Conservation (phyloP, 2,797 vertebrate genomes). For the Pseudochaenichthys georgianus region DNA sequence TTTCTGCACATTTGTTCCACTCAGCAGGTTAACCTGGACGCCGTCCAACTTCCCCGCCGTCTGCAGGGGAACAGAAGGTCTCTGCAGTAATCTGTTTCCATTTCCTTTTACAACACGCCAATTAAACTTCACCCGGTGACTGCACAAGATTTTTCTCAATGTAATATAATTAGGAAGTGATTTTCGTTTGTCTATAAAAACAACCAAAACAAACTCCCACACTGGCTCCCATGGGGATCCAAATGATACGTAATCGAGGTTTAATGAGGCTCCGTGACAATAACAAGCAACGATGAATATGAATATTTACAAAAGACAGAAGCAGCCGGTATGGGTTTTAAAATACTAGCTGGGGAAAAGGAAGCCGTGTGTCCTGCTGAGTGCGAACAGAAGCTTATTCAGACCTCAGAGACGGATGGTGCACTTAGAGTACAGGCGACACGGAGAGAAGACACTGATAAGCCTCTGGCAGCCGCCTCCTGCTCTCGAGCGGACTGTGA, state of each 20-base stretch:
- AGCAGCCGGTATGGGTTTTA: slow-evolving; percentile 35
- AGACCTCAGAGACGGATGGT: slow-evolving; percentile 71
- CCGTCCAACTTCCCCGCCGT: slow-evolving; percentile 71
- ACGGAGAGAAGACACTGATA: slow-evolving; percentile 67
- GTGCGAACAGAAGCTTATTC: slow-evolving; percentile 55
- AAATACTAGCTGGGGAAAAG: slow-evolving; percentile 39
- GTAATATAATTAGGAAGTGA: slow-evolving; percentile 65
- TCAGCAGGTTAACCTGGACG: slow-evolving; percentile 76
- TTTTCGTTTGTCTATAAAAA: slow-evolving; percentile 65
- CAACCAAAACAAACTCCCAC: slow-evolving; percentile 31
- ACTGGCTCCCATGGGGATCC: slow-evolving; percentile 50
- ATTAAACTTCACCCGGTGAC: slow-evolving; percentile 75
- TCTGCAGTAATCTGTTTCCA: slow-evolving; percentile 71
- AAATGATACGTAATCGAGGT: slow-evolving; percentile 74
- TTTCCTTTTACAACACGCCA: slow-evolving; percentile 72
- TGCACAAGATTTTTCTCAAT: slow-evolving; percentile 72
- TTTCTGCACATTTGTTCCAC: slow-evolving; percentile 61
- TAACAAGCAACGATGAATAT: slow-evolving; percentile 68
- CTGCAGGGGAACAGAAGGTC: slow-evolving; percentile 74
- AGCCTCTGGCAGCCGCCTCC: slow-evolving; percentile 55
- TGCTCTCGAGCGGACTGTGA: slow-evolving; percentile 55
- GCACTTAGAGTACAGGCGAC: slow-evolving; percentile 64
- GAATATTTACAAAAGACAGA: slow-evolving; percentile 65
- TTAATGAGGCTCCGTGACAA: slow-evolving; percentile 73
- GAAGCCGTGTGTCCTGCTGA: slow-evolving; percentile 56